Percentiles rank a stretch among this genome's conserved stretches.
phyloP scores from a whole-genome alignment of 2,113 vertebrate genomes.

The Cinclus cinclus region DNA sequence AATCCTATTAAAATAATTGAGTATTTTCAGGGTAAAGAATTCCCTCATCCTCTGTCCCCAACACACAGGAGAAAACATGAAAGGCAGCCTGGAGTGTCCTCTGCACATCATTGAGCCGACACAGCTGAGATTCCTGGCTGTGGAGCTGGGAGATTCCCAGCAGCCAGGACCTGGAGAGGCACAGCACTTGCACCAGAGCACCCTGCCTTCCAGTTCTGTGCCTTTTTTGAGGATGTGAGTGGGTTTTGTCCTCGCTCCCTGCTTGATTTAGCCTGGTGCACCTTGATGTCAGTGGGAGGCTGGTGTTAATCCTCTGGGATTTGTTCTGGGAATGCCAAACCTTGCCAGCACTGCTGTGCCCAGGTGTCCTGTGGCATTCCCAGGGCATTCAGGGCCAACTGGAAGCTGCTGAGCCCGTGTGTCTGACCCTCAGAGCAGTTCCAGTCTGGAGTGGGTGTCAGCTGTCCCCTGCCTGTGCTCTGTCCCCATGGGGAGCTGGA shows the following conservation, averaged over 20 bases:
- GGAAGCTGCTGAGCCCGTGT: neutral
- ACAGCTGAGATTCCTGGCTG: neutral
- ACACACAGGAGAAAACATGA: slow-evolving; percentile 12
- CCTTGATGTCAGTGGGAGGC: fast-evolving
- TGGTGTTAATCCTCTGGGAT: neutral
- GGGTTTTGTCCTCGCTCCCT: neutral
- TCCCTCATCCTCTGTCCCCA: slow-evolving; percentile 41
- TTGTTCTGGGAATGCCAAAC: neutral
- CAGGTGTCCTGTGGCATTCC: fast-evolving
- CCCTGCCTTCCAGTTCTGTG: fast-evolving
- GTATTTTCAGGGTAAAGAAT: slow-evolving; percentile 70
- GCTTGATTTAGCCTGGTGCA: neutral
- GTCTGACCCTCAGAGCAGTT: neutral
- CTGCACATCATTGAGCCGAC: slow-evolving; percentile 13
- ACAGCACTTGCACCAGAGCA: fast-evolving
- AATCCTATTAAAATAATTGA: slow-evolving; percentile 79
- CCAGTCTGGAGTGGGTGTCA: fast-evolving
- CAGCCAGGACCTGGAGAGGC: neutral
- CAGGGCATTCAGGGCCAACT: fast-evolving
- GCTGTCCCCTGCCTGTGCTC: fast-evolving
- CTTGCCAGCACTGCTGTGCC: fast-evolving
- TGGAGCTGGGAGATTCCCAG: neutral
- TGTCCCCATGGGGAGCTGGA: fast-evolving
- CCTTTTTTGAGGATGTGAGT: fast-evolving
- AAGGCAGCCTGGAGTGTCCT: slow-evolving; percentile 57